Conservation (phyloP, 2,888 invertebrate genomes). For the Caradrina kadenii region DNA sequence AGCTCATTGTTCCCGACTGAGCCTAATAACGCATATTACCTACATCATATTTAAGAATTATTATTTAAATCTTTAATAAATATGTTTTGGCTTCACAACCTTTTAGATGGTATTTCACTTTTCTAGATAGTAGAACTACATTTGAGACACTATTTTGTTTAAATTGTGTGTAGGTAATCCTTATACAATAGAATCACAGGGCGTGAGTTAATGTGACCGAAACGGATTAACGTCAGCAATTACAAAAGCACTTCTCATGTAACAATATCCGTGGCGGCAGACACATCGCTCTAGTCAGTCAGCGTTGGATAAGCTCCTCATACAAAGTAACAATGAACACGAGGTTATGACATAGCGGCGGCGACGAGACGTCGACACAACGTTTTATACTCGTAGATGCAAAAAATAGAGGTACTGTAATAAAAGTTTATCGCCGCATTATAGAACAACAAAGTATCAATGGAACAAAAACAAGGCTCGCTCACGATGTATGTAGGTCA, state of each 20-base stretch:
- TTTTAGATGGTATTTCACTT: conserved; percentile 10
- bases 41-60: conserved; percentile 48
- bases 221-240: conserved; percentile 81
- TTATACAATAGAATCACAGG: conserved; percentile 55
- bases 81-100: conserved; percentile 13
- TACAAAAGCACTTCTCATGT: conserved; percentile 68
- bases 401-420: conserved; percentile 64
- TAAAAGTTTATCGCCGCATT: conserved; percentile 64
- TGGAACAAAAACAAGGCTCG: conserved; percentile 63
- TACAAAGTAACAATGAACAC: conserved; percentile 64
- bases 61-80: conserved; percentile 47
- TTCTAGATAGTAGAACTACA: conserved; percentile 20
- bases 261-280: conserved; percentile 48
- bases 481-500: conserved; percentile 72
- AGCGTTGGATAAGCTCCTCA: conserved; percentile 58
- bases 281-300: conserved; percentile 44
- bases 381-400: conserved; percentile 59
- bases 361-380: conserved; percentile 41
- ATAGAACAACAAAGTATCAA: conserved; percentile 65
- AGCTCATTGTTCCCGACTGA: conserved; percentile 67
- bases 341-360: conserved; percentile 61
- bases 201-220: conserved; percentile 78
- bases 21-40: conserved; percentile 48
- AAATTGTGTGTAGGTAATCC: conserved; percentile 53
- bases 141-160: conserved; percentile 31